A percentile compares a stretch with the other conserved stretches of the same genome.
Conservation (phyloP, 2,113 vertebrate genomes). For the Oreocharis arfaki region DNA sequence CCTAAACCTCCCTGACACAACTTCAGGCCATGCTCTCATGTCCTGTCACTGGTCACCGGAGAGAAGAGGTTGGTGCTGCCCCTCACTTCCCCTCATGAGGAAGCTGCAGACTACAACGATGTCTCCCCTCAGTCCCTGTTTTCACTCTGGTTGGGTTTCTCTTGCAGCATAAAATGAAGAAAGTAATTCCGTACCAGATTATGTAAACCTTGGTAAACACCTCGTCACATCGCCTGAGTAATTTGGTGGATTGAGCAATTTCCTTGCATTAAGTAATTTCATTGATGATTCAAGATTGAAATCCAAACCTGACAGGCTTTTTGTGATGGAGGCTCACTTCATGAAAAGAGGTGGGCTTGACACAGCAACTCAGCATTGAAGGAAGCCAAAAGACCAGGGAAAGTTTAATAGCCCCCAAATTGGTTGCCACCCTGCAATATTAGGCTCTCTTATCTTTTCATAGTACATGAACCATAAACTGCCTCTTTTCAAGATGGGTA, state of each 20-base stretch:
- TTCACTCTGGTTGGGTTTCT: background rate
- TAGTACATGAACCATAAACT: background rate
- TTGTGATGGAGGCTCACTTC: background rate
- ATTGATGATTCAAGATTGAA: background rate
- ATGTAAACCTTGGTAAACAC: background rate
- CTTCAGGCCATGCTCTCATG: background rate
- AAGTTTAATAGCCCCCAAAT: background rate
- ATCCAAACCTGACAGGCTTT: background rate
- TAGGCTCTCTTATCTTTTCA: background rate
- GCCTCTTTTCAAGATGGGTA: background rate
- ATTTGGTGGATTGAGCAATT: background rate
- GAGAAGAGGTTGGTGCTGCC: background rate
- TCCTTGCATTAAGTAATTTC: background rate
- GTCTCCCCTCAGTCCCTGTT: background rate
- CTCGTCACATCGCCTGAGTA: background rate
- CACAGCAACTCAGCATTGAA: background rate
- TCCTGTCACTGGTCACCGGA: background rate
- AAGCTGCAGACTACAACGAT: background rate
- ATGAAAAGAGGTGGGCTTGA: background rate
- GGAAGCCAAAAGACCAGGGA: background rate
- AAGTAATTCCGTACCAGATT: background rate
- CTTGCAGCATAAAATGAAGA: background rate
- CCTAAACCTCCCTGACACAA: background rate
- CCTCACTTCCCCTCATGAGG: background rate
- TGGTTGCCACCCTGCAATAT: background rate